Conservation (phyloP, 2,888 invertebrate genomes). For the Hipparchia semele region DNA sequence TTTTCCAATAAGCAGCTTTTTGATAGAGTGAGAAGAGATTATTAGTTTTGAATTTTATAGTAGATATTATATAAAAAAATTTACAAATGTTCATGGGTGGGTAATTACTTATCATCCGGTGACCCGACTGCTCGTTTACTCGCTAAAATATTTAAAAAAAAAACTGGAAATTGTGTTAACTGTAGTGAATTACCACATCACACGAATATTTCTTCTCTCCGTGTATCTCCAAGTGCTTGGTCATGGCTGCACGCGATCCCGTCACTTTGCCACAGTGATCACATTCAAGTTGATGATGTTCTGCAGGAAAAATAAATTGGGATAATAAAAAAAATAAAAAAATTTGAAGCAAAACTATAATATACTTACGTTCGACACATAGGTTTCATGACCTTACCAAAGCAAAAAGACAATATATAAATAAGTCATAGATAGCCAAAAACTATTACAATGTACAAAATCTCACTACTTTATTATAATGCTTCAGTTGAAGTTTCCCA, state of each 20-base stretch:
- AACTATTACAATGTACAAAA: too few species aligned
- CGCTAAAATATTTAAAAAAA: neutral
- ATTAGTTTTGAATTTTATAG: neutral
- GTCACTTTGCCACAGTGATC: constrained; percentile 89
- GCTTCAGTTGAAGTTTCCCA: too few species aligned
- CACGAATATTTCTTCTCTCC: constrained; percentile 87
- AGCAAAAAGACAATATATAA: too few species aligned
- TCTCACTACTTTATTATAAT: too few species aligned
- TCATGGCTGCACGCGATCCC: constrained; percentile 88
- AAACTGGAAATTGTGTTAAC: neutral
- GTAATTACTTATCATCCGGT: too few species aligned
- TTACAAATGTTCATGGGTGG: too few species aligned
- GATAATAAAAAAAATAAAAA: too few species aligned
- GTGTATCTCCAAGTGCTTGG: constrained; percentile 87
- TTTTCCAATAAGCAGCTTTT: constrained; percentile 23
- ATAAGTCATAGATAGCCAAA: too few species aligned
- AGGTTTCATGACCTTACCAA: too few species aligned
- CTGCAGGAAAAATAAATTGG: constrained; percentile 4
- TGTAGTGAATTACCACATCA: constrained; percentile 72
- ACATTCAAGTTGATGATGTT: constrained; percentile 80
- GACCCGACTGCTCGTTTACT: too few species aligned
- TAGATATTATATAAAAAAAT: neutral
- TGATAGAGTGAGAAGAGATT: neutral
- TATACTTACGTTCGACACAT: too few species aligned
- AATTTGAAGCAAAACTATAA: too few species aligned